Evolutionary conservation across 2,797 vertebrate genomes (phyloP).

Genomic region (Parambassis ranga): DNA sequence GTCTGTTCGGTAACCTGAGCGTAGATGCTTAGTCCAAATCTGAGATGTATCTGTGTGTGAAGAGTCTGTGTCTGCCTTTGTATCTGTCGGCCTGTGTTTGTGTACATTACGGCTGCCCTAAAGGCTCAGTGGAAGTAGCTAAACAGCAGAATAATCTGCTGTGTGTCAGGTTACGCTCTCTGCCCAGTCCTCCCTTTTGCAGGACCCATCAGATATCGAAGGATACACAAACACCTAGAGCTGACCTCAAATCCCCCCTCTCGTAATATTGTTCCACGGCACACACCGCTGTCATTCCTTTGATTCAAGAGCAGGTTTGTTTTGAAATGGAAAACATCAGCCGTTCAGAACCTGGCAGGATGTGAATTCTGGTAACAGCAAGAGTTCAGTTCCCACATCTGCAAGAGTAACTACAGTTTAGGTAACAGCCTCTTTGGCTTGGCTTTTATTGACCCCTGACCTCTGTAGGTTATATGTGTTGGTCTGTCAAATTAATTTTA

Average conservation of each 20-base stretch:
- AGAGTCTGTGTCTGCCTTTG: background rate
- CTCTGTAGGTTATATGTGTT: background rate
- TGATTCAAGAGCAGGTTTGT: slow-evolving; percentile 8
- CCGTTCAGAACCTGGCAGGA: background rate
- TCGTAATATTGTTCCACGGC: background rate
- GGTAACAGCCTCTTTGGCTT: background rate
- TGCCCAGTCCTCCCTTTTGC: slow-evolving; percentile 4
- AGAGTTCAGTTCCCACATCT: slow-evolving; percentile 12
- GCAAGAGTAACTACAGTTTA: background rate
- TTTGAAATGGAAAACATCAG: slow-evolving; percentile 15
- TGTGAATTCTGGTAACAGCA: background rate
- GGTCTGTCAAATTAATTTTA: background rate
- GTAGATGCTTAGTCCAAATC: background rate
- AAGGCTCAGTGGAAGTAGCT: slow-evolving; percentile 16
- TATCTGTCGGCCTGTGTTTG: slow-evolving; percentile 32
- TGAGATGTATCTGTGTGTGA: slow-evolving; percentile 5
- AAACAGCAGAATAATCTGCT: slow-evolving; percentile 42
- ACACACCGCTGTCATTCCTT: background rate
- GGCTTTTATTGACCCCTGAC: background rate
- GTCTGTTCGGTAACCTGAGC: slow-evolving; percentile 17
- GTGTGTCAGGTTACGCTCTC: slow-evolving; percentile 34
- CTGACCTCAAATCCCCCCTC: background rate
- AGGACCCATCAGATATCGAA: slow-evolving; percentile 19
- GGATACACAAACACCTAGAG: slow-evolving; percentile 22
- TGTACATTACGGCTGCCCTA: background rate